phyloP scores from a whole-genome alignment of 2,888 invertebrate species.

The Hedychridium roseum region DNA sequence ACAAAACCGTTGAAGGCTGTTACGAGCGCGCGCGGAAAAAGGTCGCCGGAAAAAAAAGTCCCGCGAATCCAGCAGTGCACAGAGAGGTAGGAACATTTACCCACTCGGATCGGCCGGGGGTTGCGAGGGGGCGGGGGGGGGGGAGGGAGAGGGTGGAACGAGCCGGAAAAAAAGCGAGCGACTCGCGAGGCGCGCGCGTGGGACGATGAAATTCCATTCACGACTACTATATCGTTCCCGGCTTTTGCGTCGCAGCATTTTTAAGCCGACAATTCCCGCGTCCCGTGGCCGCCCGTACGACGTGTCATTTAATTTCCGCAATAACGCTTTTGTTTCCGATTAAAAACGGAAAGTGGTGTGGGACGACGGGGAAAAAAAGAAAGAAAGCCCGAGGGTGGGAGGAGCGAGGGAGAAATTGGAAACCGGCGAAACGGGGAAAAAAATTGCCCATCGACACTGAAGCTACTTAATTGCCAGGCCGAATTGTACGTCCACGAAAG shows the following conservation, averaged over 20 bases:
- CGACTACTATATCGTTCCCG: slow-evolving; percentile 16
- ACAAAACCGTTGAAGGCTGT: no score
- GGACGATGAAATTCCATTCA: slow-evolving; percentile 22
- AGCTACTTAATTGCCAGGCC: not conserved
- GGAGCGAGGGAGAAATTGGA: slow-evolving; percentile 20
- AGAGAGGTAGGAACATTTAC: no score
- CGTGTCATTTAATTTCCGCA: slow-evolving; percentile 58
- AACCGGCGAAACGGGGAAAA: slow-evolving; percentile 19
- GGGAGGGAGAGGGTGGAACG: no score
- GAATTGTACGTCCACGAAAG: no score
- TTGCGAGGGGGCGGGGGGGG: no score
- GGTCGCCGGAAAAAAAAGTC: no score
- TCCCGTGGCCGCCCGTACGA: slow-evolving; percentile 27
- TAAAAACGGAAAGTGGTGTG: slow-evolving; percentile 35
- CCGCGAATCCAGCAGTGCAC: no score
- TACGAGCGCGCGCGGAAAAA: no score
- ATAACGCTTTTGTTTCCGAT: slow-evolving; percentile 58
- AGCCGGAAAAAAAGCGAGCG: not conserved
- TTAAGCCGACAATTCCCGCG: slow-evolving; percentile 39
- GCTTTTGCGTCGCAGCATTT: slow-evolving; percentile 24
- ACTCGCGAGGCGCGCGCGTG: slow-evolving; percentile 8
- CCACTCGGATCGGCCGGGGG: no score
- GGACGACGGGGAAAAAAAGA: slow-evolving; percentile 27
- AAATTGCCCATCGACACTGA: not conserved
- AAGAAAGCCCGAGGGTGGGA: slow-evolving; percentile 26